Conservation (phyloP, 2,113 vertebrate genomes). For the Nesoenas mayeri region DNA sequence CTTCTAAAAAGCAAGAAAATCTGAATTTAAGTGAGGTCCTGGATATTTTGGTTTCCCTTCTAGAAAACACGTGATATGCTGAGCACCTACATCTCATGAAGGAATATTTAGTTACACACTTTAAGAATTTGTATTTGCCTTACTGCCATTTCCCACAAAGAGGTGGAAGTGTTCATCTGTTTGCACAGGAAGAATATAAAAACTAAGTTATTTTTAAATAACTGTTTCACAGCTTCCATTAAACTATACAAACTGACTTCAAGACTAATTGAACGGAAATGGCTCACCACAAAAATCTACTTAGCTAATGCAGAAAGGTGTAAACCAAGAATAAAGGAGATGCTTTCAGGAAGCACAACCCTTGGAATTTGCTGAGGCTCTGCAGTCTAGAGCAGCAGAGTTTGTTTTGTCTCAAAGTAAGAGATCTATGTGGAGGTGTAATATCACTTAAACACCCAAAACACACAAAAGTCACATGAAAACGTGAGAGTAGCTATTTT, state of each 20-base stretch:
- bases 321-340: conserved; percentile 6
- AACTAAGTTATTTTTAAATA: neutral
- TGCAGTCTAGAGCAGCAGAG: neutral
- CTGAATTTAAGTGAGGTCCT: neutral
- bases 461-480: neutral
- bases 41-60: neutral
- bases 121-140: neutral
- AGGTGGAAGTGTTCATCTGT: neutral
- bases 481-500: neutral
- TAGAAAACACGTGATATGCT: neutral
- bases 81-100: neutral
- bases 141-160: neutral
- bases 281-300: neutral
- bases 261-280: conserved; percentile 2
- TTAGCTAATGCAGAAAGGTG: neutral
- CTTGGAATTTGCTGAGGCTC: neutral
- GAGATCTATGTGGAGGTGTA: neutral
- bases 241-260: neutral
- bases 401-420: conserved; percentile 1
- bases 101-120: neutral
- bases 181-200: neutral
- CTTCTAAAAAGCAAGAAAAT: neutral
- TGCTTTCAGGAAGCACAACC: neutral
- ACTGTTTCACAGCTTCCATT: neutral
- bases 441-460: neutral